Conservation (phyloP, 2,797 vertebrate genomes). For the Myotis findleyi region DNA sequence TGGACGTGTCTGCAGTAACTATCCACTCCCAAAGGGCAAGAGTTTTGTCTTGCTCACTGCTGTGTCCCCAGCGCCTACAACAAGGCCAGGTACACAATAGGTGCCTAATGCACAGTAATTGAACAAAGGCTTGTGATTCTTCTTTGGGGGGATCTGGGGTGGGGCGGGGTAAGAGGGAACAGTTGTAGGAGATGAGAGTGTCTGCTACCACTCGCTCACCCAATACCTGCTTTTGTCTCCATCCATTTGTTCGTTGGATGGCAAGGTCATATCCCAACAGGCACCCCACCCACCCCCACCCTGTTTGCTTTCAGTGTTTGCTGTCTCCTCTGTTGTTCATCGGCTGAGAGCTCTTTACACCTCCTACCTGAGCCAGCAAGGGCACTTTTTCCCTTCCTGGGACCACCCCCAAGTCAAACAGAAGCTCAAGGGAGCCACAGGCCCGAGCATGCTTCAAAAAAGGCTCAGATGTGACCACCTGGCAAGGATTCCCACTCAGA, state of each 20-base stretch:
- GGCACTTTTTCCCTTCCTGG: neutral
- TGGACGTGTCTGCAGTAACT: neutral
- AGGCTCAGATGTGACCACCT: neutral
- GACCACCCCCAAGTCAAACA: neutral
- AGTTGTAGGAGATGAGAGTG: neutral
- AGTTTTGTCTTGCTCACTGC: neutral
- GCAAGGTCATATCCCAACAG: neutral
- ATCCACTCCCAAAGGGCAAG: no score
- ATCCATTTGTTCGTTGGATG: neutral
- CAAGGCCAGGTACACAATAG: neutral
- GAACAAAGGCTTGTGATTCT: neutral
- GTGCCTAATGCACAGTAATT: neutral
- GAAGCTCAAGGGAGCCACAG: neutral
- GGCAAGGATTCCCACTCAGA: neutral
- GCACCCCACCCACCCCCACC: fast-evolving
- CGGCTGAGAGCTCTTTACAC: no score
- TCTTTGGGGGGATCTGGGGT: neutral
- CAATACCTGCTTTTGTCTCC: neutral
- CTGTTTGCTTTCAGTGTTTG: neutral
- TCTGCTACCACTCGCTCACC: neutral
- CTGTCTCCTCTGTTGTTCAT: neutral
- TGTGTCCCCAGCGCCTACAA: neutral
- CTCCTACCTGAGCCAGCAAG: neutral
- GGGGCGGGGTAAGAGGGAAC: neutral
- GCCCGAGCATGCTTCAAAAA: neutral